Evolutionary conservation across 2,797 vertebrate species (phyloP), one percentile per base, ranked within the genome.

Genomic region (Callimico goeldii): DNA sequence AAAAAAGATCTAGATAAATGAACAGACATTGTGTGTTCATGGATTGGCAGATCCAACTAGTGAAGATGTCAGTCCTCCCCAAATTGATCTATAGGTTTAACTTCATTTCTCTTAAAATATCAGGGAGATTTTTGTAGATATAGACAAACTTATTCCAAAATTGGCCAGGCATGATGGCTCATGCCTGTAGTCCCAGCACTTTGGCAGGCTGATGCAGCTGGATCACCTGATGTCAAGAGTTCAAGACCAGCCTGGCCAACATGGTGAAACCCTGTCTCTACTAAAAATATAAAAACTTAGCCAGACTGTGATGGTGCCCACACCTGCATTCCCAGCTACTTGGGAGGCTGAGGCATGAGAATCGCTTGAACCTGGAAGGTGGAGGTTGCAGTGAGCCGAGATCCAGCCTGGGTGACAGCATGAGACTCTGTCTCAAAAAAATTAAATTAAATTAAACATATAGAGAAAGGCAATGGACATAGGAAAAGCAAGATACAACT

Each of bases 11-110:
- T 67, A 67, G 30, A 14, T 80, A 8, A 15, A 14, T 4, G 43
- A 7, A 30, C n/a, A 67, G 75, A 10, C 2, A 4, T 6, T 11
- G 28, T 30, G 33, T 9, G 5, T 39, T 11, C 24, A 1, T 10
- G 55, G 39, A 61, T 4, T 17, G 4, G 17, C 75, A 79, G 75
- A 28, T 2, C 7, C 43, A 22, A 15, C n/a, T 55, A 8, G 33
- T 14, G n/a, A 30, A 79, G 20, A 30, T 20, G 11, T 36, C 24
- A 20, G 1, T 39, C 10, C 33, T 28, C 46, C 58, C 17, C 9
- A 5, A 26, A 19, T 4, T 9, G n/a, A 33, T 8, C 15, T 7
- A 30, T 12, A 48, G 15, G 24, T 36, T 83, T 30, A 22, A 39
- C n/a, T 39, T 28, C 30, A 24, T 52, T 67, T 7, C 88, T 52